Evolutionary conservation across 2,113 vertebrate species (phyloP), one percentile per base, ranked within the genome.

Genomic region (Scomber scombrus): DNA sequence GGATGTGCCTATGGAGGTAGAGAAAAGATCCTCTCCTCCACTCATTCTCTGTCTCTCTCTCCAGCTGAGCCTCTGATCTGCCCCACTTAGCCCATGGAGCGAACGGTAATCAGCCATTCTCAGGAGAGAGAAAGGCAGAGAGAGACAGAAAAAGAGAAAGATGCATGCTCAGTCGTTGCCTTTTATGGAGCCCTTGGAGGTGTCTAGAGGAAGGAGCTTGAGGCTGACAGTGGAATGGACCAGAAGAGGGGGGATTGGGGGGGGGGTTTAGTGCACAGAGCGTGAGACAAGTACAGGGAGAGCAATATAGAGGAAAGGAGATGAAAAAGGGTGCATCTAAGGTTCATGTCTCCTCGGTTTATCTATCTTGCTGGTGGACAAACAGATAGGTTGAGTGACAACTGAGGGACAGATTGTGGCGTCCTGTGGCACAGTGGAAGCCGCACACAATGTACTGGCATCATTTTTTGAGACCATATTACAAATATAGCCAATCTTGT

Each of bases 71-170:
- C 85, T 87, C 77, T 82, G 92, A 92, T 94, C 85, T 95, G 93
- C 85, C 92, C 92, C 92, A 93, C 92, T 93, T 95, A 94, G 91
- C 92, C 92, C 78, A 54, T 93, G 92, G 93, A 94, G 93, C 93
- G 91, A 94, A 91, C 88, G 69, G 85, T 94, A 95, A 94, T 94
- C 91, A 92, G 91, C 88, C 91, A 87, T 92, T 93, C 87, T 93
- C 89, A 89, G 83, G 91, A 92, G 92, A 85, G 80, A 81, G 63
- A 85, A 43, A 82, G 77, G 77, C 80, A 85, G 88, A 72, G 76
- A 86, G 47, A 75, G 65, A 90, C 72, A 80, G 81, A 71, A 67
- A 79, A 78, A 73, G 58, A 80, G 75, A 81, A 82, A 74, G 78
- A 87, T 89, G 90, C 79, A 81, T 5, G 61, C 81, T 92, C 86